phyloP scores from a whole-genome alignment of 37 sponge, comb jelly and placozoan species.

The Eunapius fragilis region DNA sequence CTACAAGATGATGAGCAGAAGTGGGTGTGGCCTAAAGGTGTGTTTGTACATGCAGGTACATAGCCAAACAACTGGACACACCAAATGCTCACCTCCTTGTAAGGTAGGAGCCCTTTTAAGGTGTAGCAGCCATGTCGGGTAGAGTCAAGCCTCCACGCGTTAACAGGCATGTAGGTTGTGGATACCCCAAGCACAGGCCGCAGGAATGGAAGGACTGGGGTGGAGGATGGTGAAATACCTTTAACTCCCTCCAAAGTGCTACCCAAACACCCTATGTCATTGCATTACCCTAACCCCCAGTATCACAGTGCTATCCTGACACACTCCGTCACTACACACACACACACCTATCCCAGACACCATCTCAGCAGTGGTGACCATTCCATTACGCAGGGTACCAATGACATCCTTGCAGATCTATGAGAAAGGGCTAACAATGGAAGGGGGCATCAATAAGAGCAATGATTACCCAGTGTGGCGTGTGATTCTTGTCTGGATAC shows the following conservation, averaged over 20 bases:
- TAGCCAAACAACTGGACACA: background rate
- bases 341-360: constrained; percentile 53
- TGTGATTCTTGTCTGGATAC: constrained; percentile 39
- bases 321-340: too few species aligned
- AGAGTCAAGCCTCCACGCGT: constrained; percentile 64
- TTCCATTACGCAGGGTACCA: constrained; percentile 18
- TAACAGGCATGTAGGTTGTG: constrained; percentile 24
- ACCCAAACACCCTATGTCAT: background rate
- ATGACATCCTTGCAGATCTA: constrained; percentile 30
- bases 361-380: constrained; percentile 47
- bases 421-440: background rate
- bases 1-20: background rate
- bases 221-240: too few species aligned
- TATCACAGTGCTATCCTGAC: too few species aligned
- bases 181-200: constrained; percentile 59
- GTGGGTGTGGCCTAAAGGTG: background rate
- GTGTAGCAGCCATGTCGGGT: constrained; percentile 32
- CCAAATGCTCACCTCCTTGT: constrained; percentile 65
- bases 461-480: constrained; percentile 66
- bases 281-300: too few species aligned
- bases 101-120: constrained; percentile 68
- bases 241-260: too few species aligned
- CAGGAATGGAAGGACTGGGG: constrained; percentile 59
- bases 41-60: background rate
- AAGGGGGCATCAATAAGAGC: background rate